Evolutionary conservation across 2,888 invertebrate species (phyloP), one percentile per base, ranked within the genome.

Genomic region (Charanyca ferruginea): DNA sequence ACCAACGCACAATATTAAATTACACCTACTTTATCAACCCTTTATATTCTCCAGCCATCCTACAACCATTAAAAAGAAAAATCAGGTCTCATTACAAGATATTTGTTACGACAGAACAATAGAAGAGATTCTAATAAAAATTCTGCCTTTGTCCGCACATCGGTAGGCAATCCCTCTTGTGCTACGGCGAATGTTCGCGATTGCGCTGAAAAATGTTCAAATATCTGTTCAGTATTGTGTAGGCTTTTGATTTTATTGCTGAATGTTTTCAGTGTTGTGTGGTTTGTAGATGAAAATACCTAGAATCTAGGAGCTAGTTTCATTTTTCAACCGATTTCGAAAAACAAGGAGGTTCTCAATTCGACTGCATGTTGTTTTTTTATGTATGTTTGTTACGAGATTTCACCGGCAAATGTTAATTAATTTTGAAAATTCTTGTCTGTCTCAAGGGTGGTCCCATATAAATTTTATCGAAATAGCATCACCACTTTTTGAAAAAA

Each of bases 51-150:
- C 53, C n/a, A n/a, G 62, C 49, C 51, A 18, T 73, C 45, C 44
- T 18, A 25, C 45, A 44, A 38, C 64, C 77, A 77, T 72, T 77
- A 80, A 74, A 75, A 62, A 71, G 75, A 75, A 57, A 76, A 63
- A 77, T 76, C 45, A 28, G 49, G 47, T 48, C 59, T 65, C 62
- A 63, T 80, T 66, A 70, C 62, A 47, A 63, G 63, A 63, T 53
- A 80, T 77, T 76, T 70, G 64, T 77, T 48, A 51, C 63, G 49
- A 20, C 55, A 53, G 67, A 65, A 78, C 61, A 79, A 81, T 78
- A 62, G 52, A 55, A 61, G 38, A 58, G 9, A 64, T 60, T 78
- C 68, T 78, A 68, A 78, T 78, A 74, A 79, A 75, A 75, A 79
- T 66, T 48, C 62, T 59, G 55, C 32, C 66, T 77, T 67, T 72